phyloP scores from a whole-genome alignment of 2,797 vertebrate species.

The Podarcis lilfordi region DNA sequence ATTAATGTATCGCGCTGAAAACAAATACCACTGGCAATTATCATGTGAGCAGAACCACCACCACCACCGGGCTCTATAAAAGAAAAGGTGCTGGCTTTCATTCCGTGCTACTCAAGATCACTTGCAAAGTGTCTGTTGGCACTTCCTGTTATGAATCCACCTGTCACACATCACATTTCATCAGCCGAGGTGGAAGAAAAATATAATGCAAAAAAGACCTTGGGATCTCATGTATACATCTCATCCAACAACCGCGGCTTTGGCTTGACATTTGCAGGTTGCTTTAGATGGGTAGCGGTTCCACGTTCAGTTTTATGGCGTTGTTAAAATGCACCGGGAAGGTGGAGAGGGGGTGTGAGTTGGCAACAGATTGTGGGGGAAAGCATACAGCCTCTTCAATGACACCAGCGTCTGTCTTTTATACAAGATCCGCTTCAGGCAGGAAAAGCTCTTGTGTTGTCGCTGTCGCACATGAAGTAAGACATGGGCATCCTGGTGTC shows the following conservation, averaged over 20 bases:
- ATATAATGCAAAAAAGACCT: conserved; percentile 5
- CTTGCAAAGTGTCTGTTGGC: conserved; percentile 32
- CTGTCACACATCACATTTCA: conserved; percentile 29
- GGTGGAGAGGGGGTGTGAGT: not conserved
- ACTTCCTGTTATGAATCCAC: conserved; percentile 4
- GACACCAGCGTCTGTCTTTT: conserved; percentile 14
- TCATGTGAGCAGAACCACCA: conserved; percentile 45
- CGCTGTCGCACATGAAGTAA: not conserved
- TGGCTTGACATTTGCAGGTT: conserved; percentile 46
- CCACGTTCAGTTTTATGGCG: conserved; percentile 18
- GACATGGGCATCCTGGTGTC: not conserved
- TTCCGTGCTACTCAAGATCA: not conserved
- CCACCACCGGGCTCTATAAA: not conserved
- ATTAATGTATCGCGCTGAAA: conserved; percentile 67
- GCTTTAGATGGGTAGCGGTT: conserved; percentile 5
- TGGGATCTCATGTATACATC: conserved; percentile 22
- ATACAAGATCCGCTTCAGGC: not conserved
- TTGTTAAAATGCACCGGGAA: conserved; percentile 36
- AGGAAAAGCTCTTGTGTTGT: conserved; percentile 6
- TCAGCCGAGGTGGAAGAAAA: not conserved
- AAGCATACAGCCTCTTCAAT: conserved; percentile 30
- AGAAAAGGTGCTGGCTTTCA: not conserved
- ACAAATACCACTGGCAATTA: conserved; percentile 70
- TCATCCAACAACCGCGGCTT: conserved; percentile 12
- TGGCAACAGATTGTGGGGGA: conserved; percentile 35